Evolutionary conservation across 1,140 invertebrate species (phyloP).

Genomic region (Hetaerina americana): DNA sequence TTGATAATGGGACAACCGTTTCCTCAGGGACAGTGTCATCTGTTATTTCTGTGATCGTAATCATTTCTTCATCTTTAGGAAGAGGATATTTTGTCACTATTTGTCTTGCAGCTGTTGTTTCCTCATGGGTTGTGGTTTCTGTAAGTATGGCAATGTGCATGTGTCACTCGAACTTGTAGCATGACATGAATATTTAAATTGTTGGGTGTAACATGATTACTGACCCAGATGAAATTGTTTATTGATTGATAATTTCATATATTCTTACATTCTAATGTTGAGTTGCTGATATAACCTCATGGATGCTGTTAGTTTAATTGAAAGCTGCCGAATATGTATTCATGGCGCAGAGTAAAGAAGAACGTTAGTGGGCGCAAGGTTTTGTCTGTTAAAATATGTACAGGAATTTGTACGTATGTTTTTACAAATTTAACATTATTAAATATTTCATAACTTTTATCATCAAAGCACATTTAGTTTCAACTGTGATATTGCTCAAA

Average conservation of each 20-base stretch:
- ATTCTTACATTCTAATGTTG: neutral
- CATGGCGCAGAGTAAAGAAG: slow-evolving; percentile 3
- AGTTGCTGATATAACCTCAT: neutral
- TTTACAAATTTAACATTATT: neutral
- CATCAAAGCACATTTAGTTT: too few species aligned
- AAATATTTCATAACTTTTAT: too few species aligned
- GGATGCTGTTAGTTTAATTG: neutral
- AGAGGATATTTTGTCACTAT: neutral
- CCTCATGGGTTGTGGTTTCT: slow-evolving; percentile 22
- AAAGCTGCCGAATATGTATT: neutral
- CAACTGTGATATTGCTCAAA: too few species aligned
- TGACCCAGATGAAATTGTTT: neutral
- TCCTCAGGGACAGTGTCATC: slow-evolving; percentile 14
- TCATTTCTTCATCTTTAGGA: slow-evolving; percentile 19
- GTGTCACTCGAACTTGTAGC: slow-evolving; percentile 6
- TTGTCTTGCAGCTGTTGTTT: neutral
- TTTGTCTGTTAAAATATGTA: neutral
- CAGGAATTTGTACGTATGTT: neutral
- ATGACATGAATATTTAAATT: neutral
- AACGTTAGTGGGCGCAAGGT: neutral
- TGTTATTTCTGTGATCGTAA: slow-evolving; percentile 26
- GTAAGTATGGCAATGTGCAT: slow-evolving; percentile 29
- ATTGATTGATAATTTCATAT: neutral
- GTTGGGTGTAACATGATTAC: neutral
- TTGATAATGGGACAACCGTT: slow-evolving; percentile 4